Percentiles rank a stretch among this genome's conserved stretches.
Conservation (phyloP, 1,140 invertebrate genomes). For the Zaprionus gabonicus region DNA sequence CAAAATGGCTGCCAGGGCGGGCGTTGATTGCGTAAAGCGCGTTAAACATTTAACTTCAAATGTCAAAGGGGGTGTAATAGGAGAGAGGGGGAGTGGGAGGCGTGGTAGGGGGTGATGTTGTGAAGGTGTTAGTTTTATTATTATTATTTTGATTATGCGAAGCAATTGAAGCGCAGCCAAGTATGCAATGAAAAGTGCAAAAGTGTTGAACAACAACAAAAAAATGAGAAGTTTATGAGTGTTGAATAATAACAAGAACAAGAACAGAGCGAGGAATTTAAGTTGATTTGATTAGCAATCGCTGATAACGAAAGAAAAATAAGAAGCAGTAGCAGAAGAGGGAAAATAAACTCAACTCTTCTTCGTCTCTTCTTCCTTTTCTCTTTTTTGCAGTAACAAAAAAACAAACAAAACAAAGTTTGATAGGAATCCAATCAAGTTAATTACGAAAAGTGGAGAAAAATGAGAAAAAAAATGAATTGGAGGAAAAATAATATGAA, state of each 20-base stretch:
- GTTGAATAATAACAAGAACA: slow-evolving; percentile 16
- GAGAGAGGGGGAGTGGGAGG: background rate
- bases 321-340: background rate
- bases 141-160: slow-evolving; percentile 5
- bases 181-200: slow-evolving; percentile 57
- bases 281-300: slow-evolving; percentile 38
- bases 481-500: too few species aligned
- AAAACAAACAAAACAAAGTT: too few species aligned
- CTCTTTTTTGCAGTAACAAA: too few species aligned
- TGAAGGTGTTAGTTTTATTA: slow-evolving; percentile 1
- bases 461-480: too few species aligned
- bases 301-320: slow-evolving; percentile 25
- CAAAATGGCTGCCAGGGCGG: slow-evolving; percentile 40
- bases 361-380: too few species aligned
- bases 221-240: background rate
- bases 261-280: slow-evolving; percentile 7
- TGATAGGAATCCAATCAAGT: too few species aligned
- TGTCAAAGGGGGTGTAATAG: background rate
- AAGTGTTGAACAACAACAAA: slow-evolving; percentile 47
- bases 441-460: too few species aligned
- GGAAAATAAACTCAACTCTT: background rate
- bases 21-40: slow-evolving; percentile 62
- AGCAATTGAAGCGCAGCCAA: slow-evolving; percentile 39
- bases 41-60: slow-evolving; percentile 40
- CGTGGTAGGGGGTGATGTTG: background rate